Evolutionary conservation across 2,797 vertebrate genomes (phyloP).

Genomic region (Malurus splendens): DNA sequence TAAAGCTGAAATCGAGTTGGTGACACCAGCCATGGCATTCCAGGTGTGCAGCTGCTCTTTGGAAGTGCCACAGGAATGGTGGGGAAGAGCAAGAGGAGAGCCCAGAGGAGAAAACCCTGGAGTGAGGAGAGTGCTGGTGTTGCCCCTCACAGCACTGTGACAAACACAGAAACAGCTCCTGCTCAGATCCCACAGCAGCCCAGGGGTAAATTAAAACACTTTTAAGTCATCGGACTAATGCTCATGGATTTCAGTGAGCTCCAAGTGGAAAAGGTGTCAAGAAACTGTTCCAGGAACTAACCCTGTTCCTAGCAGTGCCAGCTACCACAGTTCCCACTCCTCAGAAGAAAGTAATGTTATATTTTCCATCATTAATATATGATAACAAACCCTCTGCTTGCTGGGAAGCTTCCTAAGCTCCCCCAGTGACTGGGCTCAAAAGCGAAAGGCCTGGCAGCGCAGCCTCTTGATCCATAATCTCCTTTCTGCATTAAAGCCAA

Average conservation of each 20-base stretch:
- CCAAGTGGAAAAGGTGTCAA: not conserved
- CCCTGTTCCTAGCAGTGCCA: not conserved
- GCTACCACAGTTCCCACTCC: not conserved
- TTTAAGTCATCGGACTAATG: not conserved
- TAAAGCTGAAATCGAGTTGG: not conserved
- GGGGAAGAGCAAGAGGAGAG: not conserved
- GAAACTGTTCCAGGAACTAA: not conserved
- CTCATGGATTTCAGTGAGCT: not conserved
- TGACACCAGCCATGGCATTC: not conserved
- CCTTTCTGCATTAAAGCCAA: not conserved
- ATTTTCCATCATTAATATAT: not conserved
- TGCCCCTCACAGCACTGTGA: not conserved
- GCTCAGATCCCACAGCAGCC: not conserved
- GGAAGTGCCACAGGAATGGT: not conserved
- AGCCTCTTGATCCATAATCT: not conserved
- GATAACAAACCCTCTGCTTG: not conserved
- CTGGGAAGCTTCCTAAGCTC: not conserved
- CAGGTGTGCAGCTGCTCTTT: not conserved
- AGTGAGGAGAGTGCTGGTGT: not conserved
- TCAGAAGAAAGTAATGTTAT: not conserved
- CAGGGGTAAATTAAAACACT: not conserved
- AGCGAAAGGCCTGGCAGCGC: not conserved
- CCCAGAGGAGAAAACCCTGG: not conserved
- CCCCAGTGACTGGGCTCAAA: not conserved
- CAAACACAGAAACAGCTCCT: not conserved